These are phyloP conservation scores for Muricea muricata DNA, from an alignment of 92 coral and sea anemone species.

Conservation along the genomic window DNA sequence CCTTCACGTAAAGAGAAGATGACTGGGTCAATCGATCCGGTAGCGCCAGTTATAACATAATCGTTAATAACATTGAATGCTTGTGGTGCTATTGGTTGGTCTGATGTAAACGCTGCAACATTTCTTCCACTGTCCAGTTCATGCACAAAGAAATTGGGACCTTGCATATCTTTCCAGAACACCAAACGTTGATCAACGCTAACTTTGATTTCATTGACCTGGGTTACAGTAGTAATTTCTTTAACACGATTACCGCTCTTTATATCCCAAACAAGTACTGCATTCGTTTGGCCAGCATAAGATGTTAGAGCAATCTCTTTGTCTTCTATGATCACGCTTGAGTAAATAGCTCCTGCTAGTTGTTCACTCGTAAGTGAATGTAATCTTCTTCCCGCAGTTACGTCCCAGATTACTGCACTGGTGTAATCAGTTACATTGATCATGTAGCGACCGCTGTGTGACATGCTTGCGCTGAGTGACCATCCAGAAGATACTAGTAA, in stretches of 20 bases:
- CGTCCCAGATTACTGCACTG: slow-evolving; percentile 71
- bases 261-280: slow-evolving; percentile 57
- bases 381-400: slow-evolving; percentile 56
- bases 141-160: slow-evolving; percentile 62
- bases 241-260: slow-evolving; percentile 61
- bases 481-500: slow-evolving; percentile 18
- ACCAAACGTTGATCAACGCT: slow-evolving; percentile 66
- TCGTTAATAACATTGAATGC: slow-evolving; percentile 63
- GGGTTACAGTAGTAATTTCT: slow-evolving; percentile 26
- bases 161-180: slow-evolving; percentile 57
- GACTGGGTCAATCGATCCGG: slow-evolving; percentile 73
- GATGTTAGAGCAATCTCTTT: slow-evolving; percentile 69
- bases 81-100: slow-evolving; percentile 62
- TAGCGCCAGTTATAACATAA: slow-evolving; percentile 70
- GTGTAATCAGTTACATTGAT: slow-evolving; percentile 56
- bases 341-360: slow-evolving; percentile 58
- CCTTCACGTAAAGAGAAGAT: slow-evolving; percentile 66
- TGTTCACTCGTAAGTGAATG: slow-evolving; percentile 48
- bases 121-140: slow-evolving; percentile 57
- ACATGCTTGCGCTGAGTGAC: slow-evolving; percentile 43
- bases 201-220: slow-evolving; percentile 51
- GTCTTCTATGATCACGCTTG: slow-evolving; percentile 62
- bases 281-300: slow-evolving; percentile 50
- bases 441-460: slow-evolving; percentile 77
- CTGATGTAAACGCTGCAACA: slow-evolving; percentile 70